Percentiles rank a stretch among this genome's conserved stretches.
Conservation (phyloP, 1,140 invertebrate species). For the Homalodisca vitripennis region DNA sequence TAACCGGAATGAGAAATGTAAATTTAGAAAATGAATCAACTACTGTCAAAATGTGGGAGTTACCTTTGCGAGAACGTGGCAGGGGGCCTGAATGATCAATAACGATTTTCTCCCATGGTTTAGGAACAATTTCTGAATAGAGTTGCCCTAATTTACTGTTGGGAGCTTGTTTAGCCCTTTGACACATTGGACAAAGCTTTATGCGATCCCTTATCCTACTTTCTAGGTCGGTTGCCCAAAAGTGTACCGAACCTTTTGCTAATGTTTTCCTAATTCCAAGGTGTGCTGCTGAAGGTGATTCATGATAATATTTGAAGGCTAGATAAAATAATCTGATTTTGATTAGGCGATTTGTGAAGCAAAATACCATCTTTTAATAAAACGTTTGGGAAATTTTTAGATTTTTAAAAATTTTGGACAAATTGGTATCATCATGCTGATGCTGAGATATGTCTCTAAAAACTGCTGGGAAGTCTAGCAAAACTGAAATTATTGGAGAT, state of each 20-base stretch:
- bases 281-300: neutral
- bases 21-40: slow-evolving; percentile 19
- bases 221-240: neutral
- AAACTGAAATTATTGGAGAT: too few species aligned
- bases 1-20: neutral
- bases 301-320: slow-evolving; percentile 17
- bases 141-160: neutral
- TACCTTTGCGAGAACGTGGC: neutral
- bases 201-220: neutral
- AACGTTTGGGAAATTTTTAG: too few species aligned
- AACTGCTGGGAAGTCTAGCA: neutral
- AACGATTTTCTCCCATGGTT: neutral
- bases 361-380: neutral
- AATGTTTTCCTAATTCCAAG: slow-evolving; percentile 17
- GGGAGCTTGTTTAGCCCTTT: slow-evolving; percentile 1
- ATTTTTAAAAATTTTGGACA: too few species aligned
- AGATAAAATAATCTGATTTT: neutral
- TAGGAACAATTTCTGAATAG: neutral
- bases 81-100: slow-evolving; percentile 3
- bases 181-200: neutral
- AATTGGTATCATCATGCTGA: too few species aligned
- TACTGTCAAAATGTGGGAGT: neutral
- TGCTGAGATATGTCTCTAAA: neutral
- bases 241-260: neutral
- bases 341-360: neutral